Evolutionary conservation across 2,888 invertebrate species (phyloP).

Genomic region (Lasioglossum malachurum): DNA sequence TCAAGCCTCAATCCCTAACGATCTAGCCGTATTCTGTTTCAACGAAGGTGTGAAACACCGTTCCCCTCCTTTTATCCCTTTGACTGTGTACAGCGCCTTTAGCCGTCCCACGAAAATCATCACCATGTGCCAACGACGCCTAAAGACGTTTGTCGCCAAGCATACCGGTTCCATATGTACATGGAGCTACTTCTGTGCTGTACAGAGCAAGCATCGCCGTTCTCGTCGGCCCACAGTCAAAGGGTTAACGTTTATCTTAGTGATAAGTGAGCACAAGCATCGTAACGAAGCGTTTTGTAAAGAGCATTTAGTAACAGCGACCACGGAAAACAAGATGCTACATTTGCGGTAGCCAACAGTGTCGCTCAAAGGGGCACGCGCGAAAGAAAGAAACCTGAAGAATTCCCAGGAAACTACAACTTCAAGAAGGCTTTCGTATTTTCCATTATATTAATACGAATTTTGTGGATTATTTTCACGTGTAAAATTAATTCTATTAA

Average conservation of each 20-base stretch:
- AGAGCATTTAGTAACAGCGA: neutral
- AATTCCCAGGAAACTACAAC: neutral
- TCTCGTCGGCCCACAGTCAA: neutral
- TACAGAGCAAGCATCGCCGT: neutral
- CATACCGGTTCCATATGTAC: neutral
- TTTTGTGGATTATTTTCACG: neutral
- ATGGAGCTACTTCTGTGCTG: neutral
- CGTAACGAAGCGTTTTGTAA: neutral
- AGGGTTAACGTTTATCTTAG: conserved; percentile 2
- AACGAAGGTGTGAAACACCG: neutral
- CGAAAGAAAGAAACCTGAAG: neutral
- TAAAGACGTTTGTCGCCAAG: neutral
- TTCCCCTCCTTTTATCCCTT: neutral
- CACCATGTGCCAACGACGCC: neutral
- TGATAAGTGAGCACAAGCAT: neutral
- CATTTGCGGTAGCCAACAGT: neutral
- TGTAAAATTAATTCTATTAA: neutral
- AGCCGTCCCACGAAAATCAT: neutral
- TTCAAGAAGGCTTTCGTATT: neutral
- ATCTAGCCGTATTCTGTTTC: neutral
- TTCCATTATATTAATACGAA: neutral
- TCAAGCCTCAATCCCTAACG: neutral
- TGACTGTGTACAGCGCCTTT: neutral
- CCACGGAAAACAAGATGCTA: neutral
- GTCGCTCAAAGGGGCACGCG: neutral